Percentiles rank a stretch among this genome's conserved stretches.
phyloP scores from a whole-genome alignment of 2,888 invertebrate genomes.

The Nezara viridula region DNA sequence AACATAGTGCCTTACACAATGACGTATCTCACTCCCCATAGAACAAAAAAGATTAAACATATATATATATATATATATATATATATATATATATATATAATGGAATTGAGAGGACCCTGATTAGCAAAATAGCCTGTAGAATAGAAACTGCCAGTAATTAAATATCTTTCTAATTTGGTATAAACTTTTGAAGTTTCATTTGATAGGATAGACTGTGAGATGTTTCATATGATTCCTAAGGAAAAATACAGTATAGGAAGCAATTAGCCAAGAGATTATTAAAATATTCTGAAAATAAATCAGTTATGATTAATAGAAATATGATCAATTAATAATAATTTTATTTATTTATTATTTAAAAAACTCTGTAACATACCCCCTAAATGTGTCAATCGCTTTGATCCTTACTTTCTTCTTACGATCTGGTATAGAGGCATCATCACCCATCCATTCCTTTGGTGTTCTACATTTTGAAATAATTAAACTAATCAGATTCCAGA shows the following conservation, averaged over 20 bases:
- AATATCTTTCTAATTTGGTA: too few species aligned
- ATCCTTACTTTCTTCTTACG: constrained; percentile 70
- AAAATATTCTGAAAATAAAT: not conserved
- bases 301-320: not conserved
- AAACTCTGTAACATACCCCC: constrained; percentile 75
- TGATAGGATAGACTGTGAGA: not conserved
- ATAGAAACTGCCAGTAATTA: too few species aligned
- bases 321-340: not conserved
- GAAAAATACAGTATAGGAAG: not conserved
- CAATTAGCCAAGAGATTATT: not conserved
- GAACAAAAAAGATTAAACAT: too few species aligned
- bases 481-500: constrained; percentile 63
- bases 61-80: too few species aligned
- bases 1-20: too few species aligned
- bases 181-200: not conserved
- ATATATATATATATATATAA: too few species aligned
- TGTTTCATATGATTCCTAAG: not conserved
- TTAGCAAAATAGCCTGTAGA: not conserved
- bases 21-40: too few species aligned
- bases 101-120: too few species aligned
- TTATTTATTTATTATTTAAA: constrained; percentile 8
- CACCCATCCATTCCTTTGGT: constrained; percentile 54
- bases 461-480: constrained; percentile 61
- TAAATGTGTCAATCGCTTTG: constrained; percentile 82
- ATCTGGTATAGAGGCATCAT: constrained; percentile 57